Conservation (phyloP, 2,797 vertebrate genomes). For the Danio tinwini region DNA sequence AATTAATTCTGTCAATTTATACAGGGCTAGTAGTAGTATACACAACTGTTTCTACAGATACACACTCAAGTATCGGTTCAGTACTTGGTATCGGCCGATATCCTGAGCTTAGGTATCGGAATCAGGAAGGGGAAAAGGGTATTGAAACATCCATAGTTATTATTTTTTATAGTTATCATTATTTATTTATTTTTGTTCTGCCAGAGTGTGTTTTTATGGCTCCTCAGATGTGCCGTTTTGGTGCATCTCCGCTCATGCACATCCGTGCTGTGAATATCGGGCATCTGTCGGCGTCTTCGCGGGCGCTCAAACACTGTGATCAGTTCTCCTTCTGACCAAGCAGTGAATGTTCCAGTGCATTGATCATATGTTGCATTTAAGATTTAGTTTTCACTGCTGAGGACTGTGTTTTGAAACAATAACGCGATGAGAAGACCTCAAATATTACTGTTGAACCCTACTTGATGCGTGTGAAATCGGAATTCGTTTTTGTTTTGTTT, state of each 20-base stretch:
- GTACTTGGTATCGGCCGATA: no score
- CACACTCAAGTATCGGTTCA: no score
- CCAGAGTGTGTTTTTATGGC: conserved; percentile 6
- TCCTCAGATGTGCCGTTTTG: conserved; percentile 34
- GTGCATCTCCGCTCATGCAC: conserved; percentile 45
- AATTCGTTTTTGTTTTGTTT: not conserved
- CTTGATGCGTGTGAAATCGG: not conserved
- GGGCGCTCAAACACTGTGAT: conserved; percentile 67
- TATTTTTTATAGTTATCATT: no score
- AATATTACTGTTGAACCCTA: conserved; percentile 12
- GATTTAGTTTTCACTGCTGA: conserved; percentile 30
- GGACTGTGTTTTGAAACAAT: conserved; percentile 25
- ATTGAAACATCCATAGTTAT: no score
- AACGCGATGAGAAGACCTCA: conserved; percentile 4
- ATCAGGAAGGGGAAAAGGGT: no score
- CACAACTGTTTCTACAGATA: no score
- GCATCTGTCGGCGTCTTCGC: conserved; percentile 22
- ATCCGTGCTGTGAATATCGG: conserved; percentile 15
- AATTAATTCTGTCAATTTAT: no score
- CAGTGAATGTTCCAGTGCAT: conserved; percentile 6
- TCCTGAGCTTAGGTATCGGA: no score
- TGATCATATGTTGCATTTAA: not conserved
- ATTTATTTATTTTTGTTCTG: conserved; percentile 40
- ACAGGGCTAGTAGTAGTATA: no score
- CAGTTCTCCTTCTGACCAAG: conserved; percentile 40